Evolutionary conservation across 2,888 invertebrate genomes (phyloP), one percentile per base, ranked within the genome.

Genomic region (Zeuzera pyrina): DNA sequence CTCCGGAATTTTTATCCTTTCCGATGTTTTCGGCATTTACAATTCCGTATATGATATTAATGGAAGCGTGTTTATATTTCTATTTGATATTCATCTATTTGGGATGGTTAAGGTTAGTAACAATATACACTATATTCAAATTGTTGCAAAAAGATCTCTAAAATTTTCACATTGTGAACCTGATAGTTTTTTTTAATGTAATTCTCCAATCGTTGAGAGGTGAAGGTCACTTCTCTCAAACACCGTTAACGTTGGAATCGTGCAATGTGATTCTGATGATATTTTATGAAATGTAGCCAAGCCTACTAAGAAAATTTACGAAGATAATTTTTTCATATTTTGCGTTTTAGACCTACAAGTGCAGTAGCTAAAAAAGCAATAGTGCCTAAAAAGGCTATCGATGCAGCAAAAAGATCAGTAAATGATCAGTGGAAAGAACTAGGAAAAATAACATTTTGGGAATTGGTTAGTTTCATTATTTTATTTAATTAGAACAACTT

Each of bases 331-430:
- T n/a, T n/a, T n/a, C n/a, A n/a, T n/a, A n/a, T n/a, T n/a, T n/a
- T n/a, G n/a, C 2, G 34, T 42, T 52, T 23, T 30, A 84, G 89
- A 33, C 86, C 88, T 6, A 79, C 84, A 1, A 89, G 88, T 54
- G 56, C 76, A 39, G 86, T 85, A 38, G 88, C 88, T 1, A 76
- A 77, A 41, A 74, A 65, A 4, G 72, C 86, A 1, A 66, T 79
- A 36, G 73, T 88, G 74, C 73, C 67, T 63, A 57, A 44, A n/a
- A 45, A 42, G 23, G 76, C 64, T 3, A 46, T 56, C 3, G 33
- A 47, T 25, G 66, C 66, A 8, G 70, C 69, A 1, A 63, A 63
- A 43, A 24, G 39, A 2, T 38, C 52, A 2, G 63, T 77, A 0
- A 39, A 53, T 2, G 46, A 55, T 26, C 50, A 59, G 12, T 64